A percentile compares a stretch with the other conserved stretches of the same genome.
These are phyloP conservation scores for Noctua fimbriata DNA, from an alignment of 2,888 invertebrate genomes.

Conservation along the genomic window DNA sequence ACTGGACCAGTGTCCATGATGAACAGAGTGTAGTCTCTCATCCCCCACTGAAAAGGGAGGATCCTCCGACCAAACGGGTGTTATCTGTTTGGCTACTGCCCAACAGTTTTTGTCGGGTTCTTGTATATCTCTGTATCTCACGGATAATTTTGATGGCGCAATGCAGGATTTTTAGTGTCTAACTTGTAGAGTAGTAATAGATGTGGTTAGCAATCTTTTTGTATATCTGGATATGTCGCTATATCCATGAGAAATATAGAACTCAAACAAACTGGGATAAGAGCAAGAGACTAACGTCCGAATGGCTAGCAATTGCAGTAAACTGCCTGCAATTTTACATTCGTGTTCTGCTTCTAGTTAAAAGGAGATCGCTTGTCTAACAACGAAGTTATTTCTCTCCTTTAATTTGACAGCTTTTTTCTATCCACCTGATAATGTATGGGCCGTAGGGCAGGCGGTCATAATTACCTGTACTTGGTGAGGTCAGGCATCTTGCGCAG, in stretches of 20 bases:
- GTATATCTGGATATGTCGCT: background rate
- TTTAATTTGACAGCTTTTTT: background rate
- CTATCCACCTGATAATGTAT: background rate
- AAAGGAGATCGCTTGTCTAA: background rate
- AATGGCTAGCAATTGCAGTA: background rate
- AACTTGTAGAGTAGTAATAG: too few relatives aligned
- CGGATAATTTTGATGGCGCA: too few relatives aligned
- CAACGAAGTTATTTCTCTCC: background rate
- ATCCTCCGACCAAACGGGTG: background rate
- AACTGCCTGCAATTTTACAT: too few relatives aligned
- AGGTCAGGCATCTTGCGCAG: slow-evolving; percentile 82
- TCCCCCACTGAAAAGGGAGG: background rate
- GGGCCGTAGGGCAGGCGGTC: too few relatives aligned
- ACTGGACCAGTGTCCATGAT: background rate
- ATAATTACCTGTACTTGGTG: slow-evolving; percentile 71
- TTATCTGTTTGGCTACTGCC: background rate
- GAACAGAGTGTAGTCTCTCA: background rate
- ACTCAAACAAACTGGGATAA: background rate
- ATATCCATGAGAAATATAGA: background rate
- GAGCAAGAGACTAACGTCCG: background rate
- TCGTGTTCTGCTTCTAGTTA: too few relatives aligned
- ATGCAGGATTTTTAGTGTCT: too few relatives aligned
- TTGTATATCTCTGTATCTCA: background rate
- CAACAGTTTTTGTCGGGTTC: background rate
- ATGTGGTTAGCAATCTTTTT: background rate